These are phyloP conservation scores for Macropis europaea DNA, from an alignment of 2,888 invertebrate genomes.

Conservation along the genomic window DNA sequence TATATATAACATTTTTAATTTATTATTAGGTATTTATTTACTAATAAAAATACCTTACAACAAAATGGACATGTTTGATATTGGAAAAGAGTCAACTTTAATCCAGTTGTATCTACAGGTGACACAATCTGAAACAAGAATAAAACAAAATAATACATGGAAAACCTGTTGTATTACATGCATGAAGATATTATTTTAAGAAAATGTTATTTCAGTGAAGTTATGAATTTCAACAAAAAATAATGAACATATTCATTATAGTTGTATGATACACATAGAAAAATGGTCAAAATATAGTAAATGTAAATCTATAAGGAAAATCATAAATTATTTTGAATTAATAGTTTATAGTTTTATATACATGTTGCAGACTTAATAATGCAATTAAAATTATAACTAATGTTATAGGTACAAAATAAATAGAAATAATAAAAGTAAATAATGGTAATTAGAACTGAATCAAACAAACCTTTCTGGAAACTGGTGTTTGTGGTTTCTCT, in stretches of 20 bases:
- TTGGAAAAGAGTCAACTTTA: slow-evolving; percentile 95
- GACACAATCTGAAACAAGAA: slow-evolving; percentile 82
- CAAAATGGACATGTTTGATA: slow-evolving; percentile 99
- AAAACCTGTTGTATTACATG: too few species aligned
- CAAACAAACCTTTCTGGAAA: slow-evolving; percentile 80
- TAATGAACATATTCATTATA: too few species aligned
- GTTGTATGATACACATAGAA: too few species aligned
- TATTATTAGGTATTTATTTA: neutral
- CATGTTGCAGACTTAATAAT: too few species aligned
- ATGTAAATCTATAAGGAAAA: too few species aligned
- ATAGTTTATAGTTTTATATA: too few species aligned
- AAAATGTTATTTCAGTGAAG: too few species aligned
- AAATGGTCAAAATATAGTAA: too few species aligned
- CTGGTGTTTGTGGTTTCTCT: slow-evolving; percentile 79
- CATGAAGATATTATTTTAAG: too few species aligned
- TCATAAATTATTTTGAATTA: too few species aligned
- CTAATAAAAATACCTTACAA: slow-evolving; percentile 87
- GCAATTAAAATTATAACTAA: slow-evolving; percentile 40
- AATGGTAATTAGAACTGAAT: neutral
- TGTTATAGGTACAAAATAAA: neutral
- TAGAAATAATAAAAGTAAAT: neutral
- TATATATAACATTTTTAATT: neutral
- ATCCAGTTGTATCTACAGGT: slow-evolving; percentile 84
- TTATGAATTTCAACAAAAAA: too few species aligned
- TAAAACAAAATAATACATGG: too few species aligned